These are phyloP conservation scores for Phocoena sinus DNA, from an alignment of 2,113 vertebrate species.

Conservation along the genomic window DNA sequence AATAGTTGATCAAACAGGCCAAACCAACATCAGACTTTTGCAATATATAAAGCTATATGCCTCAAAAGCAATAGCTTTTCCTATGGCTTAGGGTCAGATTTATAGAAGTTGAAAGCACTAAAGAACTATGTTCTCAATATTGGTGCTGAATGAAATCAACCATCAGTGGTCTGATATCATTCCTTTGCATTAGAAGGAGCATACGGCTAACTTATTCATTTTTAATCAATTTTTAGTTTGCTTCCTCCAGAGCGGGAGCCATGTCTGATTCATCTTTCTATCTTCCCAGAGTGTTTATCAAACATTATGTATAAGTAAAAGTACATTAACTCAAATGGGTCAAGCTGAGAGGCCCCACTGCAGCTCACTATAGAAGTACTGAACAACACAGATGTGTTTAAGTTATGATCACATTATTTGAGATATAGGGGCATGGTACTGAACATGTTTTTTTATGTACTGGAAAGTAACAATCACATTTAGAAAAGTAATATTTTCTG, in stretches of 20 bases:
- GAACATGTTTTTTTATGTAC: not conserved
- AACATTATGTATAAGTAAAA: not conserved
- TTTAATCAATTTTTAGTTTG: not conserved
- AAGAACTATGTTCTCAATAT: not conserved
- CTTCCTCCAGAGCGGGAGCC: not conserved
- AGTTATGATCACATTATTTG: not conserved
- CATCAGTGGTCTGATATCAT: not conserved
- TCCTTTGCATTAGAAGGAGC: not conserved
- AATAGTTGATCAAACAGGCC: not conserved
- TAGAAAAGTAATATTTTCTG: not conserved
- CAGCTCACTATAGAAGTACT: not conserved
- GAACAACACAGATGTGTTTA: not conserved
- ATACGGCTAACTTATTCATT: not conserved
- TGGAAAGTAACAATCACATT: conserved; percentile 1
- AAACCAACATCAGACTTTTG: not conserved
- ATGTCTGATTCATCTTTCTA: not conserved
- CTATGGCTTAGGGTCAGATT: not conserved
- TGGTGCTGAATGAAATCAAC: not conserved
- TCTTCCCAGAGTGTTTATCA: not conserved
- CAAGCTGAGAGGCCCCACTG: not conserved
- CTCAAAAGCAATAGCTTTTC: not conserved
- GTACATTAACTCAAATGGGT: not conserved
- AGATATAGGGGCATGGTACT: not conserved
- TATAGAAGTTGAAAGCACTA: not conserved
- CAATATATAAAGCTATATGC: not conserved